Conservation (phyloP, 1,140 invertebrate species). For the Oedothorax gibbosus region DNA sequence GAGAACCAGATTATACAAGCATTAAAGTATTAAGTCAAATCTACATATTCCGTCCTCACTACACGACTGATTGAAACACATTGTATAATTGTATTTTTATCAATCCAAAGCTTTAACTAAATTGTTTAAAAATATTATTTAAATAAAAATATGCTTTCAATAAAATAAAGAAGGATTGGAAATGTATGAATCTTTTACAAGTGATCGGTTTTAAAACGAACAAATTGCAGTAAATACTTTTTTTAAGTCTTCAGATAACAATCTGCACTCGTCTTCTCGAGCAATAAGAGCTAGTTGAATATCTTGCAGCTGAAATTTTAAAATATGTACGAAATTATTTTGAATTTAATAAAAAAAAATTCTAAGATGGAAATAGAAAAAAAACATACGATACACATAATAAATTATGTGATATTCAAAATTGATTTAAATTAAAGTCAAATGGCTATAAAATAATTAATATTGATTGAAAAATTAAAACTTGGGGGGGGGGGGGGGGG, state of each 20-base stretch:
- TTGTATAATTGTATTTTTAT: no score
- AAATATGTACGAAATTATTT: not conserved
- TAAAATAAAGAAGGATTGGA: no score
- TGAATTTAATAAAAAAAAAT: not conserved
- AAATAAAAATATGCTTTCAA: no score
- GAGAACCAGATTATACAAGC: no score
- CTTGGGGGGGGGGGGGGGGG: not conserved
- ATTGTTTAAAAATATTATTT: no score
- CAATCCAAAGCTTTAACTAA: no score
- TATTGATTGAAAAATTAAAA: not conserved
- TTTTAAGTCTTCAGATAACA: constrained; percentile 22
- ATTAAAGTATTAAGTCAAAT: no score
- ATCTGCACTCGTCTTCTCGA: constrained; percentile 61
- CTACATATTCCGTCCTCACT: no score
- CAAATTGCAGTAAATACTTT: not conserved
- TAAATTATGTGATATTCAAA: not conserved
- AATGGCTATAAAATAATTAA: not conserved
- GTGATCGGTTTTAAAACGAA: not conserved
- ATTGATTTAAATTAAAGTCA: not conserved
- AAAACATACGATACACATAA: no score
- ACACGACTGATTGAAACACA: no score
- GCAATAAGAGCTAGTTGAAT: constrained; percentile 47
- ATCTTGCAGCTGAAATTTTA: constrained; percentile 61
- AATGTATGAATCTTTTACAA: no score
- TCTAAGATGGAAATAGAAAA: no score